phyloP scores from a whole-genome alignment of 2,888 invertebrate species.

The Polylopha cassiicola region DNA sequence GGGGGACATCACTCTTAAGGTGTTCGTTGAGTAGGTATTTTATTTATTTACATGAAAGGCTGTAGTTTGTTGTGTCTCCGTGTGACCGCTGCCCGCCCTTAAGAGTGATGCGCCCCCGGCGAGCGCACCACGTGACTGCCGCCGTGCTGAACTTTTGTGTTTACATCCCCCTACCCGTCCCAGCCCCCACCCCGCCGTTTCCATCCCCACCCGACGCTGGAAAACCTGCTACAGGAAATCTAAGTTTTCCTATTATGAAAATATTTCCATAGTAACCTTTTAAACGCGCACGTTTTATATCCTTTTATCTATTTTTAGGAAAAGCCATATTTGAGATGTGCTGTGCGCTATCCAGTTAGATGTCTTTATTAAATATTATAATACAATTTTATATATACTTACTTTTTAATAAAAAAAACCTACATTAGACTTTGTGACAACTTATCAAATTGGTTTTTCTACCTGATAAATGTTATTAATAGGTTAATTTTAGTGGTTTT shows the following conservation, averaged over 20 bases:
- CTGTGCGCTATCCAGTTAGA: too few species aligned
- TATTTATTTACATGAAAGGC: conserved; percentile 29
- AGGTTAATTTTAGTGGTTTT: too few species aligned
- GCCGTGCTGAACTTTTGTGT: conserved; percentile 63
- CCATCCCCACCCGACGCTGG: conserved; percentile 32
- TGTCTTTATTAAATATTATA: too few species aligned
- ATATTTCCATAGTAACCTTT: conserved; percentile 5
- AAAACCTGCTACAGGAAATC: conserved; percentile 12
- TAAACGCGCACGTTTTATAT: conserved; percentile 3
- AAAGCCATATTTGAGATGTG: too few species aligned
- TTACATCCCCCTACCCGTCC: conserved; percentile 55
- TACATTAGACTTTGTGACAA: too few species aligned
- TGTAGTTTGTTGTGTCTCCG: conserved; percentile 25
- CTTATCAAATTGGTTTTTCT: too few species aligned
- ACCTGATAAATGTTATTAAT: too few species aligned
- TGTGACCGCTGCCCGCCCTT: conserved; percentile 43
- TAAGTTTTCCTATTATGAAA: conserved; percentile 3
- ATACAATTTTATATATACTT: too few species aligned
- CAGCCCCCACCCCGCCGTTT: conserved; percentile 31
- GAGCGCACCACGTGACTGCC: conserved; percentile 75
- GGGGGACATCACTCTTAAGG: conserved; percentile 70
- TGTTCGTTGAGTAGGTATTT: conserved; percentile 26
- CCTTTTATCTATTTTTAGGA: too few species aligned
- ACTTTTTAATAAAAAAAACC: too few species aligned
- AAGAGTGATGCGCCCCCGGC: conserved; percentile 76